Conservation (phyloP, 2,888 invertebrate species). For the Perizoma flavofasciatum region DNA sequence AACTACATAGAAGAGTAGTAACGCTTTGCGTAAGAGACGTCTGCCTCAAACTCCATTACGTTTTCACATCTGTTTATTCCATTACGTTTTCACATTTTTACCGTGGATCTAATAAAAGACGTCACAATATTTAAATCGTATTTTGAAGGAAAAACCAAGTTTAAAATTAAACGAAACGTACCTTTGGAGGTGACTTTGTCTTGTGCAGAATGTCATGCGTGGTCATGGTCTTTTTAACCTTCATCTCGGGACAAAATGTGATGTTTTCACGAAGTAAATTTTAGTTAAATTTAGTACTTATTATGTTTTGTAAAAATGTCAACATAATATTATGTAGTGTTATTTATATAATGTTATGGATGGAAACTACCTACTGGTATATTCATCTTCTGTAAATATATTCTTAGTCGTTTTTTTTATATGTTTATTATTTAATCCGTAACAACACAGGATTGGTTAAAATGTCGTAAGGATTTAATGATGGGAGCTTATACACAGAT, state of each 20-base stretch:
- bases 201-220: constrained; percentile 63
- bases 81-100: constrained; percentile 2
- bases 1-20: background rate
- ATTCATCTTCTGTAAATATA: no score
- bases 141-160: background rate
- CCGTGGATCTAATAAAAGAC: constrained; percentile 1
- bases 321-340: no score
- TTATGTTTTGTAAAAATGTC: no score
- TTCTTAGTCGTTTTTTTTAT: no score
- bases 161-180: constrained; percentile 19
- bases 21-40: background rate
- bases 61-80: constrained; percentile 1
- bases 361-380: no score
- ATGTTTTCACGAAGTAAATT: constrained; percentile 23
- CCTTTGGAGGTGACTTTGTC: constrained; percentile 45
- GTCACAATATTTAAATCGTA: constrained; percentile 5
- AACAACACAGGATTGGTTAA: no score
- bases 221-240: constrained; percentile 46
- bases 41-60: background rate
- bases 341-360: no score
- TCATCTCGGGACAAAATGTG: constrained; percentile 13
- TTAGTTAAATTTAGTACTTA: no score
- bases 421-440: no score
- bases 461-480: no score
- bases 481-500: no score